Base-by-base conservation (phyloP, 2,113 vertebrate species). In the Phoenicopterus ruber region DNA sequence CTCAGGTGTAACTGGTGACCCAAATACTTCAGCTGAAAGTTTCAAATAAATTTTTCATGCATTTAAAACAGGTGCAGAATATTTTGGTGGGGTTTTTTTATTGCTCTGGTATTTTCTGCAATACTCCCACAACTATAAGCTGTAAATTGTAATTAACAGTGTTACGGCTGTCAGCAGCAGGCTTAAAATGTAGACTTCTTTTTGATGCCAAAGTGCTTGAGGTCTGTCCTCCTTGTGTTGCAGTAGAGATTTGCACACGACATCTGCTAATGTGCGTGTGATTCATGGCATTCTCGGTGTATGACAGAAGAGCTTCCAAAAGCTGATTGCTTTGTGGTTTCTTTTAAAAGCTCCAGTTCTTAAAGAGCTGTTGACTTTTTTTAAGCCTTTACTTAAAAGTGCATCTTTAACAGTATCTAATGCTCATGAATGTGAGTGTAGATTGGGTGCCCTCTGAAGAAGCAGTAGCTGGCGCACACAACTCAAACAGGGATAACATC, bases 251-350 rank as follows among this genome's bases (percentile, higher is more conserved):
- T 63, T 86, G 85, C 63, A 86, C 34, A 8, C 8, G 70, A 78
- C 85, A 86, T 72, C 81, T 87, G 65, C 57, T 92, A 34, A 84
- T 38, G 40, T 61, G 76, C 5, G 2, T 81, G 49, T 79, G 59
- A 92, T 91, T 96, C 66, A 42, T 38, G 49, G 65, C 58, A 49
- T 71, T 83, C 86, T 90, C 38, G 13, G 52, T 13, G 34, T 58
- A 9, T 59, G 72, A 92, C 77, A 69, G 58, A 73, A 86, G 72
- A 84, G 25, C 52, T 84, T 88, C 71, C 57, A 57, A 79, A 92
- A 93, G 47, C 65, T 88, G 86, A 71, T 90, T 86, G 76, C 80
- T 88, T 58, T 86, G 72, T 88, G 83, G 83, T 79, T 94, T 93
- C 67, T 83, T 83, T 66, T 84, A 88, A 91, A 69, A 92, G 83